Base-by-base conservation (phyloP, 1,140 invertebrate species). In the Drosophila kohkoa region DNA sequence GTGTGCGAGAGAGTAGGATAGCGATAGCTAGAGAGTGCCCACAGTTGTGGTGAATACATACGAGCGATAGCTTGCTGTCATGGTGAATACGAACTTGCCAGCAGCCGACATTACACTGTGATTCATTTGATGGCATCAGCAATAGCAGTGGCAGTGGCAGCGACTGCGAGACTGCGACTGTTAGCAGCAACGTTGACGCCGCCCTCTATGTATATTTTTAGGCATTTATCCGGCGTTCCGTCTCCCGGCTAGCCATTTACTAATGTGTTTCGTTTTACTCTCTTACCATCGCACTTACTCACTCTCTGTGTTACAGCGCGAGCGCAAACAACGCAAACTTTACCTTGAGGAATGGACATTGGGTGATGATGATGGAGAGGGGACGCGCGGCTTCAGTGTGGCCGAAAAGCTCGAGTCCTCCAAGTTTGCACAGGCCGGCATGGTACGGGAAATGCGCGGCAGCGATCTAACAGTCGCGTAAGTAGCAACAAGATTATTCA, bases 321-420 rank as follows among this genome's bases (percentile, higher is more conserved):
- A 97, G 93, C 94, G 97, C 54, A 97, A 97, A 93, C 97, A 98
- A 79, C 95, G 96, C 54, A 98, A 98, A 93, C 94, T 97, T 48
- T 99, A 99, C 92, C 97, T 96, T 3, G 98, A 99, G 93, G 97
- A 99, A 92, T 98, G 97, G 95, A 95, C 96, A 1, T 93, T 97
- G 38, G 96, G 96, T 5, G 98, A 99, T 93, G 97, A 98, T 93
- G 97, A 98, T 77, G 97, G 98, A 51, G 98, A 98, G 92, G 97
- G 96, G 5, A 95, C 95, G 51, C 94, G 97, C 60, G 96, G 95
- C 10, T 99, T 99, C 92, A 96, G 96, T 80, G 94, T 99, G 6
- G 97, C 98, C 88, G 98, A 99, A 89, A 99, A 99, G 93, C 94
- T 99, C 64, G 96, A 96, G 79, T 96, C 96, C 70, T 94, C 96